Conservation (phyloP, 2,797 vertebrate species). For the Lutjanus campechanus region DNA sequence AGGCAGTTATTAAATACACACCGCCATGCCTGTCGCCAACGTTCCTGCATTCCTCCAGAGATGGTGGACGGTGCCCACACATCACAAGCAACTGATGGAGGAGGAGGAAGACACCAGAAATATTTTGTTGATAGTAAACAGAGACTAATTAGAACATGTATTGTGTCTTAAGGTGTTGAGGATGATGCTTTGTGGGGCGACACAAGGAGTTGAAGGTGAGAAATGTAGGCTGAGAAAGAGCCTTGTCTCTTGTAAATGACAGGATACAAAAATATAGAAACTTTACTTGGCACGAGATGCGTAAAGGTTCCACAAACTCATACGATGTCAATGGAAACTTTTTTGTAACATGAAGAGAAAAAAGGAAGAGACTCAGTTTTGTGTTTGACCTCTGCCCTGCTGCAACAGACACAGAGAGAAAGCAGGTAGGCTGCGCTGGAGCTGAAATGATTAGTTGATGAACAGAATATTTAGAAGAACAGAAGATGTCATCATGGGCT, state of each 20-base stretch:
- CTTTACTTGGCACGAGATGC: neutral
- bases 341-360: neutral
- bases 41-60: slow-evolving; percentile 74
- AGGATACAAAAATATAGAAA: neutral
- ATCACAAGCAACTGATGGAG: neutral
- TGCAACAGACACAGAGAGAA: neutral
- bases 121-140: neutral
- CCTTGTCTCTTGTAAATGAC: slow-evolving; percentile 18
- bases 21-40: slow-evolving; percentile 62
- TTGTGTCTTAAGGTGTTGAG: neutral
- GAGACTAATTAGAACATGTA: neutral
- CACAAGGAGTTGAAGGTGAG: slow-evolving; percentile 1
- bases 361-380: neutral
- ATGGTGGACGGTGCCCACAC: slow-evolving; percentile 64
- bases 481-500: no score
- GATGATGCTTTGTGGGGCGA: neutral
- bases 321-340: slow-evolving; percentile 27
- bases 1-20: slow-evolving; percentile 68
- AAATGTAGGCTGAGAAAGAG: slow-evolving; percentile 3
- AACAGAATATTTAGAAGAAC: neutral
- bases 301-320: slow-evolving; percentile 1
- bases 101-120: neutral
- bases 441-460: neutral
- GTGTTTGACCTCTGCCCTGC: neutral
- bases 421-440: neutral